A percentile compares a stretch with the other conserved stretches of the same genome.
Evolutionary conservation across 1,140 invertebrate genomes (phyloP).

Genomic region (Drosophila grimshawi): DNA sequence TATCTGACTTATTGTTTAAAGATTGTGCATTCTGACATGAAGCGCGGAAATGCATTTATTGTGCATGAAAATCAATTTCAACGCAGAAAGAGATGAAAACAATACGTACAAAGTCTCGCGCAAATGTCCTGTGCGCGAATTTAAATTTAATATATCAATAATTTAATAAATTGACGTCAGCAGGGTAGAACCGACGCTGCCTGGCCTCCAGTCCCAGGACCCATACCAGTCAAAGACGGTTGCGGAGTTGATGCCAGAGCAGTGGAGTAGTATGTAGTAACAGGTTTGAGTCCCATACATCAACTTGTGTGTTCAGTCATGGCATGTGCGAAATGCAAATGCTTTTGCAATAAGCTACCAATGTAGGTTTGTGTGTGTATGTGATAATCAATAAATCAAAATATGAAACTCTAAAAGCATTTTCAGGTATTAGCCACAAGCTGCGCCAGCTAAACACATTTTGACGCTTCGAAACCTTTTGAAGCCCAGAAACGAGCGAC

Average conservation of each 20-base stretch:
- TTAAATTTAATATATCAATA: conserved; percentile 71
- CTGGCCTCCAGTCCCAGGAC: no score
- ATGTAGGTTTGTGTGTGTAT: conserved; percentile 19
- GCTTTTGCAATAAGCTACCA: conserved; percentile 50
- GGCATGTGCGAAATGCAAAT: conserved; percentile 71
- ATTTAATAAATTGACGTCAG: conserved; percentile 66
- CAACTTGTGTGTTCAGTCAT: conserved; percentile 55
- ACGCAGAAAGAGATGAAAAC: conserved; percentile 23
- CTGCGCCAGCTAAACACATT: conserved; percentile 53
- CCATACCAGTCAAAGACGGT: conserved; percentile 6
- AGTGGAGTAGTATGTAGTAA: conserved; percentile 9
- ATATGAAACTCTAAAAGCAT: conserved; percentile 77
- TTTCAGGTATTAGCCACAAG: conserved; percentile 71
- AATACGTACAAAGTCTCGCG: conserved; percentile 26
- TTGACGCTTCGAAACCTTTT: conserved; percentile 57
- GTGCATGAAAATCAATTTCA: conserved; percentile 57
- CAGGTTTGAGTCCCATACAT: conserved; percentile 60
- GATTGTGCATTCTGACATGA: conserved; percentile 66
- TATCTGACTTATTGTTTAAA: conserved; percentile 65
- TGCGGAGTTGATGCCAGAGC: neutral
- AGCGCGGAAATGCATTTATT: conserved; percentile 64
- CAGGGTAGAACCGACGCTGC: neutral
- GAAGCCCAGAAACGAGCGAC: conserved; percentile 53
- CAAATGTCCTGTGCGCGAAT: conserved; percentile 12
- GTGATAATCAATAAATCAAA: conserved; percentile 70